Conservation (phyloP, 2,888 invertebrate species). For the Busseola fusca region DNA sequence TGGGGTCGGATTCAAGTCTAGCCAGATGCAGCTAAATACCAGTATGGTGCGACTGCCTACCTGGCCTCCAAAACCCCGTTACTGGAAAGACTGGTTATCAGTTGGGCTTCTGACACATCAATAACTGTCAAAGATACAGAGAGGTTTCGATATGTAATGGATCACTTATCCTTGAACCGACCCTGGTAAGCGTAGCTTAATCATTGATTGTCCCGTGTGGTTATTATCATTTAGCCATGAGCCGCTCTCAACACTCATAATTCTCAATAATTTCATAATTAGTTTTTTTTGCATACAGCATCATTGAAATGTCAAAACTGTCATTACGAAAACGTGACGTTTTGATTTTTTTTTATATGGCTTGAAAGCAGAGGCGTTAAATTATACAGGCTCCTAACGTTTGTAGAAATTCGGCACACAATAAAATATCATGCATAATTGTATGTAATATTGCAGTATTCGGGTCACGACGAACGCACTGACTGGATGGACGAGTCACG, state of each 20-base stretch:
- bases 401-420: slow-evolving; percentile 45
- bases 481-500: slow-evolving; percentile 25
- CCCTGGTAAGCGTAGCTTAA: background rate
- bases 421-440: slow-evolving; percentile 49
- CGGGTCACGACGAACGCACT: slow-evolving; percentile 34
- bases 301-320: slow-evolving; percentile 56
- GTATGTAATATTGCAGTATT: slow-evolving; percentile 45
- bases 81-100: background rate
- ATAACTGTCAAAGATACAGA: background rate
- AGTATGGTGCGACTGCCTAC: background rate
- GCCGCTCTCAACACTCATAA: background rate
- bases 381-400: slow-evolving; percentile 50
- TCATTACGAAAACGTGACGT: slow-evolving; percentile 49
- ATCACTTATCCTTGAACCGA: background rate
- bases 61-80: background rate
- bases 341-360: slow-evolving; percentile 39
- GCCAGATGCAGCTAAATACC: background rate
- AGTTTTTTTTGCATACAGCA: slow-evolving; percentile 8
- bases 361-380: slow-evolving; percentile 55
- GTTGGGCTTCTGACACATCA: background rate
- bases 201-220: background rate
- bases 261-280: background rate
- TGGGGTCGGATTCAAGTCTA: background rate
- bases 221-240: background rate
- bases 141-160: too few species aligned